Base-by-base conservation (phyloP, 2,797 vertebrate genomes). In the Acanthiza pusilla region DNA sequence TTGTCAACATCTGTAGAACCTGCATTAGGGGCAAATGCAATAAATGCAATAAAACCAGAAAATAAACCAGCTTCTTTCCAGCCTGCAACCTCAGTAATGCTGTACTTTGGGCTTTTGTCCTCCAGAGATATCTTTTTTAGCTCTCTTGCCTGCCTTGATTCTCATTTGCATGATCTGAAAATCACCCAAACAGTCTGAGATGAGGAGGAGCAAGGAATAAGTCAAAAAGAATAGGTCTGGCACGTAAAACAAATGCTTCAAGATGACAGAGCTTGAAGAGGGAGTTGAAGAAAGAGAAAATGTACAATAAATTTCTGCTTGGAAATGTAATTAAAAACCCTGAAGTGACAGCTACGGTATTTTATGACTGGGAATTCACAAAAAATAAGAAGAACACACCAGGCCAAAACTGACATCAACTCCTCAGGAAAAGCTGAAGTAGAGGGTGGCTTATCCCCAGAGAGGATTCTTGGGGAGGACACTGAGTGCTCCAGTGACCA, bases 101-200 rank as follows among this genome's bases (percentile, higher is more conserved):
- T 22, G 3, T 32, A 19, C 8, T n/a, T 38, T n/a, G 40, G 6
- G 16, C 6, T 5, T 29, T 68, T 62, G 42, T 27, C 78, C 87
- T 89, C 72, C 43, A 92, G 47, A 88, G 38, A 38, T 42, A 40
- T 30, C 67, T 57, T 70, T 74, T 67, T 70, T 51, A 88, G 9
- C 54, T 36, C 1, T 60, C 80, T 66, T 75, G 25, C 57, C 50
- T 62, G 30, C 26, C 86, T 89, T 13, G 2, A n/a, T 43, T 78
- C 63, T 62, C 32, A 58, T 78, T 80, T 93, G 60, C 26, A 45
- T 50, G 87, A 93, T 78, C 58, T 78, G 73, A 86, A 96, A 96
- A 96, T 94, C 92, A 94, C 13, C 26, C 68, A 87, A 51, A 36
- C 27, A 62, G 61, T 60, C 84, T 63, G 65, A 84, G 82, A 92